A percentile compares a stretch with the other conserved stretches of the same genome.
Evolutionary conservation across 92 coral and sea anemone species (phyloP).

Genomic region (Virgularia gustaviana): DNA sequence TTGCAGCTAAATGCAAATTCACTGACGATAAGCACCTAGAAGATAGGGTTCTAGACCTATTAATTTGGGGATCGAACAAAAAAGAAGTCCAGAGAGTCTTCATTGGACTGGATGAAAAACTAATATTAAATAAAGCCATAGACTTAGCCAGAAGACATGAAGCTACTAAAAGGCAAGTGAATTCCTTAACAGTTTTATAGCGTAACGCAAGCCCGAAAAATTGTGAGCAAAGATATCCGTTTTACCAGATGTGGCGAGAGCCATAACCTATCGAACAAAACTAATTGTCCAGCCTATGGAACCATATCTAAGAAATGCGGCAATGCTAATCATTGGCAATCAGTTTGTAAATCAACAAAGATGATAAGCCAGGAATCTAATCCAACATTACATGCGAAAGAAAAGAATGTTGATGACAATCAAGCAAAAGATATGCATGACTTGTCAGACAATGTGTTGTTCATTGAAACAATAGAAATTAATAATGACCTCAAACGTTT

Average conservation of each 20-base stretch:
- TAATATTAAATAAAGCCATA: background rate
- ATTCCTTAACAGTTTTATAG: no score
- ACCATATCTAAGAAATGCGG: constrained; percentile 29
- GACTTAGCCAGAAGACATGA: background rate
- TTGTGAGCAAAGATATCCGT: background rate
- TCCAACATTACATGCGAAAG: background rate
- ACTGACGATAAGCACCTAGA: constrained; percentile 7
- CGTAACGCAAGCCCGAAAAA: no score
- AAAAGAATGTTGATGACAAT: background rate
- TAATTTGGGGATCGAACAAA: constrained; percentile 18
- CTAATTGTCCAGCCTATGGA: constrained; percentile 24
- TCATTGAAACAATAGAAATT: constrained; percentile 24
- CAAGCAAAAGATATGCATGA: background rate
- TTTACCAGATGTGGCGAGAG: constrained; percentile 5
- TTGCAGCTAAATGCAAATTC: constrained; percentile 28
- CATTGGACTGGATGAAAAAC: background rate
- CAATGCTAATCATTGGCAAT: constrained; percentile 37
- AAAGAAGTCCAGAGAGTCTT: constrained; percentile 9
- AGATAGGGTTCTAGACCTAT: constrained; percentile 37
- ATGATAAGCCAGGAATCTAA: background rate
- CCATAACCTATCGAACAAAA: constrained; percentile 5
- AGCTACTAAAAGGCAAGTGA: background rate
- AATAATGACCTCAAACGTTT: background rate
- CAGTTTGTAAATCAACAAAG: constrained; percentile 31
- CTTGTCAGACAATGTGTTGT: background rate